Evolutionary conservation across 1,140 invertebrate species (phyloP), one percentile per base, ranked within the genome.

Genomic region (Phenacoccus solenopsis): DNA sequence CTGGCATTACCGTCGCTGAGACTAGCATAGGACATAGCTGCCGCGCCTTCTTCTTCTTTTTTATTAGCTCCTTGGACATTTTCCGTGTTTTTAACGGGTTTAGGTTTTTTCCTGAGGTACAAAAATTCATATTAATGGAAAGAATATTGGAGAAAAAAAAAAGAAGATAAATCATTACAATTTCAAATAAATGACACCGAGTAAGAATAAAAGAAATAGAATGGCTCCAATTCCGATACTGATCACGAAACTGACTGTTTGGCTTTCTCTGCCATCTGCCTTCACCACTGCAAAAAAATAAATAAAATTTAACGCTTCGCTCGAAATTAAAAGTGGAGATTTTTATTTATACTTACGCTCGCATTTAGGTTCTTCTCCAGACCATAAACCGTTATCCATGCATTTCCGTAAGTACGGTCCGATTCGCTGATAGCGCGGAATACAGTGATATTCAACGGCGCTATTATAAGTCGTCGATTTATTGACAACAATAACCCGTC

Each of bases 401-500:
- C 91, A 94, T 75, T 90, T 91, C 67, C 90, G 81, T 1, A 91
- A 78, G 77, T 90, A 92, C 3, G 89, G 87, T 0, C 91, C 91
- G 0, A 88, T 84, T 49, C 91, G 83, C 76, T 90, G 87, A 78
- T 84, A 94, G 72, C 90, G 88, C 7, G 90, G 90, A 69, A 94
- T 79, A 76, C 94, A 97, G 73, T 92, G 88, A 77, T 95, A 96
- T 75, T 93, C 90, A 1, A 93, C 87, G 1, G 87, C 85, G 69
- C 89, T 89, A 7, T 87, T 88, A 75, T 89, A 95, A 4, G 86
- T 82, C 0, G 89, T 93, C 0, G 89, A 88, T 24, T 88, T 87
- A 74, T 96, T 94, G 38, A 91, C 86, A 9, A 93, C 84, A 73
- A 93, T 93, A 0, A 93, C 87, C 72, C 91, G 82, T 0, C 91